Conservation (phyloP, 1,140 invertebrate genomes). For the Leptopilina boulardi region DNA sequence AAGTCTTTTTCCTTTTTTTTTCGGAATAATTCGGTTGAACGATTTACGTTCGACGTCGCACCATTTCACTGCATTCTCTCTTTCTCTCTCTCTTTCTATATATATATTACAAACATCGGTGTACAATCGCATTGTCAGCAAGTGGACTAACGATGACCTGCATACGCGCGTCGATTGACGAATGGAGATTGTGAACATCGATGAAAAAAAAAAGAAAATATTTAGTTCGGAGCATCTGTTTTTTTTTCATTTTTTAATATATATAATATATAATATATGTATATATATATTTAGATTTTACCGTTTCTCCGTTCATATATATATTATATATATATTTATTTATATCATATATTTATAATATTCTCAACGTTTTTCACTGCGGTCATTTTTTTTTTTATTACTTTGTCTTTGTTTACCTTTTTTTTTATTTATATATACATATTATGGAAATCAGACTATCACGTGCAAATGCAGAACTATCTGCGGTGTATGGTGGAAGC, state of each 20-base stretch:
- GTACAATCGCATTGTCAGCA: constrained; percentile 28
- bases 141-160: constrained; percentile 29
- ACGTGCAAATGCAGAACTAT: constrained; percentile 29
- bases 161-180: constrained; percentile 26
- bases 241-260: not conserved
- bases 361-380: constrained; percentile 14
- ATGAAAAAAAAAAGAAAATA: constrained; percentile 9
- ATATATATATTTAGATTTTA: constrained; percentile 15
- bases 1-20: not conserved
- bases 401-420: constrained; percentile 24
- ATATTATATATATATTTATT: not conserved
- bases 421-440: constrained; percentile 4
- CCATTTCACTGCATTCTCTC: not conserved
- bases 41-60: not conserved
- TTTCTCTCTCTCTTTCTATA: too few relatives aligned
- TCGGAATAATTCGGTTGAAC: not conserved
- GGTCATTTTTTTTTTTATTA: not conserved
- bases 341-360: not conserved
- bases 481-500: constrained; percentile 29
- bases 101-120: constrained; percentile 27
- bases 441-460: constrained; percentile 32
- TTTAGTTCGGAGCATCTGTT: constrained; percentile 1
- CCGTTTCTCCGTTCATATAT: constrained; percentile 4
- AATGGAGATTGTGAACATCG: constrained; percentile 29
- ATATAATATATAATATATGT: not conserved